Conservation (phyloP, 37 sponge, comb jelly and placozoan species). For the Ianthella basta region DNA sequence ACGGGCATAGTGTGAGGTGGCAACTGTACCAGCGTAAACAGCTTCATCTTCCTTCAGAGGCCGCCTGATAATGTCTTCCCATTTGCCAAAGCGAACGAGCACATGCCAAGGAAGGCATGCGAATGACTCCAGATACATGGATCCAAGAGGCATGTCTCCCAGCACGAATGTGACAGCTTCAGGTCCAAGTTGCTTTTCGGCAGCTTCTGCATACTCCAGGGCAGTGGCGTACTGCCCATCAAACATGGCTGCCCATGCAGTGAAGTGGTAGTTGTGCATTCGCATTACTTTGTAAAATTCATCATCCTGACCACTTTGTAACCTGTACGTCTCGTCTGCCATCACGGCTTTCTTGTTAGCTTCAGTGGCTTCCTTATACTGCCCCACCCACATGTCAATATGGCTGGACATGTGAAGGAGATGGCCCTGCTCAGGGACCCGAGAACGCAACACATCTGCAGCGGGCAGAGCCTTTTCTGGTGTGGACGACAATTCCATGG, state of each 20-base stretch:
- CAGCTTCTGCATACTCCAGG: conserved; percentile 60
- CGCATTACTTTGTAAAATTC: conserved; percentile 67
- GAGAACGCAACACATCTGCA: too few relatives aligned
- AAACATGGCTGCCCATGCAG: conserved; percentile 75
- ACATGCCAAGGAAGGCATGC: conserved; percentile 60
- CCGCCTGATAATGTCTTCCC: conserved; percentile 60
- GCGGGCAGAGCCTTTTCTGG: conserved; percentile 75
- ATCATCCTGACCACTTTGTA: conserved; percentile 30
- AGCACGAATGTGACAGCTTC: conserved; percentile 50
- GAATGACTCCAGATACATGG: conserved; percentile 57
- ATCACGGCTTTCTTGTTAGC: conserved; percentile 53
- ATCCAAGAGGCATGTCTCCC: conserved; percentile 50
- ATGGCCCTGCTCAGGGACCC: too few relatives aligned
- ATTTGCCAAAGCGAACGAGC: conserved; percentile 69
- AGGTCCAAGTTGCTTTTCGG: conserved; percentile 40
- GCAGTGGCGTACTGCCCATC: conserved; percentile 62
- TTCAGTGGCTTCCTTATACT: conserved; percentile 78
- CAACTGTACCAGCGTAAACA: conserved; percentile 46
- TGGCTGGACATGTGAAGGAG: too few relatives aligned
- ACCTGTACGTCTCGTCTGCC: conserved; percentile 49
- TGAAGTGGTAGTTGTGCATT: conserved; percentile 71
- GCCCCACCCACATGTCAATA: too few relatives aligned
- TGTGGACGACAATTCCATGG: conserved; percentile 73
- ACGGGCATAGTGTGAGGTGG: conserved; percentile 65
- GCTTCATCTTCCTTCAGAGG: conserved; percentile 64